Base-by-base conservation (phyloP, 1,140 invertebrate genomes). In the Trachymyrmex cornetzi region DNA sequence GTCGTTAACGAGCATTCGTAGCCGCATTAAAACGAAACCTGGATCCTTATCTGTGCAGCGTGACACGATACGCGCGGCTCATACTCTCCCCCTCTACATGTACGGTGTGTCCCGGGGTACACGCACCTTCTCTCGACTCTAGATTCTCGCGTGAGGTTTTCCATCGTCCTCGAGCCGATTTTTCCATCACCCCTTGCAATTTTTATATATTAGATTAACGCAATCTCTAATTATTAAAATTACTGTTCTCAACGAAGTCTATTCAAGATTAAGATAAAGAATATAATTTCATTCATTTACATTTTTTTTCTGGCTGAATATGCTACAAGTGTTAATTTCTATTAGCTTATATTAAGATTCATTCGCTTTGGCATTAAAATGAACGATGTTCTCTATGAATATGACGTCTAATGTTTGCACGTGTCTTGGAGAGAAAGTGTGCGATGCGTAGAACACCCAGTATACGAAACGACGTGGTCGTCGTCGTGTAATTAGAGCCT, bases 31-130 rank as follows among this genome's bases (percentile, higher is more conserved):
- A 90, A 90, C 77, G 57, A 89, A 87, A 85, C 88, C 86, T 88
- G 90, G 92, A 92, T 93, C 90, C 88, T 93, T 93, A 93, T 93
- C 91, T 91, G 88, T 85, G 86, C 91, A 90, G 85, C 87, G 90
- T 89, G 92, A 91, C 91, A 91, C 89, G 90, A 91, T 91, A 88
- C 82, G 88, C 87, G 88, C 88, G 77, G 75, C 77, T 92, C 77
- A 86, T 90, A 84, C 87, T 89, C 75, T 50, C 64, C 71, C 64
- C 53, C 77, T 55, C 69, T 55, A 57, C n/a, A 48, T 48, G 59
- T 50, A 82, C 48, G 27, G 82, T 86, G 88, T 71, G 22, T 50
- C 55, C 22, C 61, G 82, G 12, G 22, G 9, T 50, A 53, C 22
- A 74, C 44, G 44, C 38, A 71, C 63, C 63, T 67, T 80, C 27